phyloP scores from a whole-genome alignment of 2,113 vertebrate species.

The Engraulis encrasicolus region DNA sequence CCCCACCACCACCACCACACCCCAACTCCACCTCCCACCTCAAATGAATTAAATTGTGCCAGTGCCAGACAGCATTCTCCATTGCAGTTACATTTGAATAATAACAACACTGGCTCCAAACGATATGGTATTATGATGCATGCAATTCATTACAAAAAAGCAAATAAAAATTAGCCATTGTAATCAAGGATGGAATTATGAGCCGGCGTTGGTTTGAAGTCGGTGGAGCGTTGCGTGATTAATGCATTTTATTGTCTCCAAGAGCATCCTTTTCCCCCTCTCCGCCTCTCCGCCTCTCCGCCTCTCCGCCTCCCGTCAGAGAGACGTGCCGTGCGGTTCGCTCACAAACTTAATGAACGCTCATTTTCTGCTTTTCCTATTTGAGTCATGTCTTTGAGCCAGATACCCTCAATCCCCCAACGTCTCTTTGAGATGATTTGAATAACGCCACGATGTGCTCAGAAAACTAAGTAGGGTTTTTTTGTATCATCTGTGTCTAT shows the following conservation, averaged over 20 bases:
- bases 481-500: constrained; percentile 8
- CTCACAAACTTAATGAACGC: constrained; percentile 16
- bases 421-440: constrained; percentile 18
- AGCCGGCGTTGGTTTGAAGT: not conserved
- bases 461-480: constrained; percentile 10
- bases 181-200: not conserved
- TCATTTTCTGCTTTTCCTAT: constrained; percentile 8
- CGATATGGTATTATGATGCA: not conserved
- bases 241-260: not conserved
- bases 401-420: not conserved
- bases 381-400: constrained; percentile 14
- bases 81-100: not conserved
- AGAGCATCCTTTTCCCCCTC: too few species aligned
- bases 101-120: not conserved
- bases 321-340: not conserved
- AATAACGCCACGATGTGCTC: not conserved
- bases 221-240: not conserved
- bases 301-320: too few species aligned
- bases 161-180: not conserved
- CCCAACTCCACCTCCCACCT: too few species aligned
- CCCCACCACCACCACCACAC: too few species aligned
- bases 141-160: not conserved
- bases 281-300: too few species aligned
- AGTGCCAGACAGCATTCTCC: not conserved
- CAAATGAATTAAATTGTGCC: not conserved